Base-by-base conservation (phyloP, 2,888 invertebrate species). In the Loripinus fragilis region DNA sequence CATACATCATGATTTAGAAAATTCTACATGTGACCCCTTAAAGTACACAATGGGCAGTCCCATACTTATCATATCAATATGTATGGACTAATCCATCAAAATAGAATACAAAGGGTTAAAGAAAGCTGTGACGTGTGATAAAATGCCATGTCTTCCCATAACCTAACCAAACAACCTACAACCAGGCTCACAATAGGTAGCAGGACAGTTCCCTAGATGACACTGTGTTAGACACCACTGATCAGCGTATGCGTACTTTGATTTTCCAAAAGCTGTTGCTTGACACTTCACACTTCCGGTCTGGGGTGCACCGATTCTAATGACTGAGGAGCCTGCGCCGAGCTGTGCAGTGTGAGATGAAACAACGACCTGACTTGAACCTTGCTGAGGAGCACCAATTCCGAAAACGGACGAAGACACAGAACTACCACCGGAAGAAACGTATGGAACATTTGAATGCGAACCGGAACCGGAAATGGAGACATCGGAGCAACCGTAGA, bases 171-270 rank as follows among this genome's bases (percentile, higher is more conserved):
- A 45, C 20, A 45, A 52, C 17, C 77, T 66, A 35, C 84, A 81
- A 20, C 71, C 74, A 74, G 77, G 71, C 41, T 76, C 68, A 66
- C 84, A 84, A 35, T 81, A 84, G 41, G 74, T 69, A 17, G 41
- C 41, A 2, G 84, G 84, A 69, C 84, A 84, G 69, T 81, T 81
- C n/a, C 84, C 81, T 28, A 74, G 65, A 15, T 76, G 70, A 52
- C 85, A 85, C 71, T 85, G 83, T 15, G 81, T 74, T 50, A 50
- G 42, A 48, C 85, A 85, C 85, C 85, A 85, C 28, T 73, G 77
- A 41, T 81, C 81, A 25, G 83, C 79, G 52, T 68, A 81, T 10
- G 48, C 69, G 41, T 78, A 83, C 23, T 68, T 41, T 3, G 76
- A 45, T 64, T 71, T 80, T 67, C 76, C 78, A 2, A 65, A 20